These are phyloP conservation scores for Craseonycteris thonglongyai DNA, from an alignment of 2,113 vertebrate species.

Conservation along the genomic window DNA sequence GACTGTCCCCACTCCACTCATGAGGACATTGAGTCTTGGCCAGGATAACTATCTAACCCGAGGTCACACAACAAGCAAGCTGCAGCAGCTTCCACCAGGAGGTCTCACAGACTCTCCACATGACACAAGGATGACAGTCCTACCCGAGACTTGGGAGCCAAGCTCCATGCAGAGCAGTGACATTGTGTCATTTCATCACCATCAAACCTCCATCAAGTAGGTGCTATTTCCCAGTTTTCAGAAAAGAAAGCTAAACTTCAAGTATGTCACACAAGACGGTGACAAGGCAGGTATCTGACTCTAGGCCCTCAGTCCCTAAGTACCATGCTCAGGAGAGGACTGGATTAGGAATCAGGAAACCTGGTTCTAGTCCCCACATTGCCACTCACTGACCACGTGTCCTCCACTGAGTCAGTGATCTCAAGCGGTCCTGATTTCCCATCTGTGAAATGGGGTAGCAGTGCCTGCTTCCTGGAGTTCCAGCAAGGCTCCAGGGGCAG, in stretches of 20 bases:
- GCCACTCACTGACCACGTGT: background rate
- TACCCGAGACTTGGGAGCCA: accelerated
- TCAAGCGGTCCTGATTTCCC: accelerated
- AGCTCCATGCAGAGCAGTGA: background rate
- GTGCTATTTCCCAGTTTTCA: background rate
- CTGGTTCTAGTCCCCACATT: background rate
- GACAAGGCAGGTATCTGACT: background rate
- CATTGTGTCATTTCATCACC: background rate
- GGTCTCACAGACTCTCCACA: background rate
- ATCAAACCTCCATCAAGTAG: background rate
- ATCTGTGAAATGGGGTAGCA: background rate
- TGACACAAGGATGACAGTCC: accelerated
- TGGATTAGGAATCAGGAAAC: background rate
- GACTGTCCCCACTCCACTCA: background rate
- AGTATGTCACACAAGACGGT: background rate
- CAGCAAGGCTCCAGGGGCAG: background rate
- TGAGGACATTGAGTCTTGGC: background rate
- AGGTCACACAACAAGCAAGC: background rate
- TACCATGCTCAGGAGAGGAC: background rate
- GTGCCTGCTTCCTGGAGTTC: background rate
- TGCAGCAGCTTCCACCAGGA: background rate
- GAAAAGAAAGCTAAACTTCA: background rate
- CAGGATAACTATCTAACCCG: background rate
- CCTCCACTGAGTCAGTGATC: no score
- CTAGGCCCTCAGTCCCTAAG: background rate